phyloP scores from a whole-genome alignment of 2,888 invertebrate species.

The Folsomia candida region DNA sequence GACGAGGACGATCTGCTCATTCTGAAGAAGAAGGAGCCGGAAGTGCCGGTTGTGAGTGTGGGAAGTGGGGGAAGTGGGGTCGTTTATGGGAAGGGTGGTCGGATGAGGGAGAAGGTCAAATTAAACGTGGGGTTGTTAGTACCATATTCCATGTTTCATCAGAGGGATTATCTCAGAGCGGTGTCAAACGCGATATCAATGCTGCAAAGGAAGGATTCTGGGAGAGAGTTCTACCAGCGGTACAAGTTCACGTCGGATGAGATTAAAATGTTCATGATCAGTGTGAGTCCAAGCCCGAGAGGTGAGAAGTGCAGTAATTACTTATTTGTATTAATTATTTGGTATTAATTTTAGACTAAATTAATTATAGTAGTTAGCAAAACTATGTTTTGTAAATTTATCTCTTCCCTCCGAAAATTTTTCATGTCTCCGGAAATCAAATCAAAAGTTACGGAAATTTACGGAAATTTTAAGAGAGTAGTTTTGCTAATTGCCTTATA shows the following conservation, averaged over 20 bases:
- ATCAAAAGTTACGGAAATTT: no score
- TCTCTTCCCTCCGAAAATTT: neutral
- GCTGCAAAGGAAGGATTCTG: conserved; percentile 62
- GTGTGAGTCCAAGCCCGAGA: conserved; percentile 71
- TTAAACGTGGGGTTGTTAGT: conserved; percentile 67
- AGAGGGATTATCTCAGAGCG: conserved; percentile 66
- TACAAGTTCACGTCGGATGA: conserved; percentile 64
- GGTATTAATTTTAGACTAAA: no score
- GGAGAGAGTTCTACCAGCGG: conserved; percentile 65
- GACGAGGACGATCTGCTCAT: neutral
- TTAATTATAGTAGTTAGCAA: no score
- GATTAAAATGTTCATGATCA: conserved; percentile 67
- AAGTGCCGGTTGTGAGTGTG: neutral
- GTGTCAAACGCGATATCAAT: conserved; percentile 64
- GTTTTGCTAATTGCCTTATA: no score
- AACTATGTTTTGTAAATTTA: neutral
- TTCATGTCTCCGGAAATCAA: no score
- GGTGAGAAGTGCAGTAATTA: conserved; percentile 55
- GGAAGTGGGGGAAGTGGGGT: neutral
- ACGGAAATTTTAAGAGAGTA: no score
- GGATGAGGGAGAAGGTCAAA: neutral
- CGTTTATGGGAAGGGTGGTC: neutral
- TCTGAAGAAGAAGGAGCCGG: neutral
- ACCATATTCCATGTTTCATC: conserved; percentile 73
- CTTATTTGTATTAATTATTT: no score